Percentiles rank a stretch among this genome's conserved stretches.
Evolutionary conservation across 2,113 vertebrate genomes (phyloP).

Genomic region (Stercorarius parasiticus): DNA sequence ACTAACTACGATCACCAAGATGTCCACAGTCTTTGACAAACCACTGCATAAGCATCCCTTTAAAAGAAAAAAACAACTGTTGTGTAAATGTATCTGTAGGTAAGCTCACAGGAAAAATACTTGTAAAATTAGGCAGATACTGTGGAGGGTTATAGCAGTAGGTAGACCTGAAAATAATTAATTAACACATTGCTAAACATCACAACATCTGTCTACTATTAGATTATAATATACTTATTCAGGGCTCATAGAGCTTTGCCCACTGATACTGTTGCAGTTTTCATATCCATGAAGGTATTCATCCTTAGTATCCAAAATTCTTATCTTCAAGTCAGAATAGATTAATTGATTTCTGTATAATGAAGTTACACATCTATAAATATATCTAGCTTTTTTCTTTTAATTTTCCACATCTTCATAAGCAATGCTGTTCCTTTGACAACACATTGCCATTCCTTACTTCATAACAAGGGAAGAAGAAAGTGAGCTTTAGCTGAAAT

Average conservation of each 20-base stretch:
- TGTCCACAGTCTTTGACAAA: background rate
- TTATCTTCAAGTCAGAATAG: background rate
- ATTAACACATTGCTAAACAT: background rate
- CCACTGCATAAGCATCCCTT: background rate
- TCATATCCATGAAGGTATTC: background rate
- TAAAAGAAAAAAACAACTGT: background rate
- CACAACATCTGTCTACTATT: background rate
- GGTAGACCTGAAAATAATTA: background rate
- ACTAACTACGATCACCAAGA: background rate
- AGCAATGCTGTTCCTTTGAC: background rate
- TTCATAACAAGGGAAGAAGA: background rate
- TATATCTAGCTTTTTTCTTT: background rate
- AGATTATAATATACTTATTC: background rate
- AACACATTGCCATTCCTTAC: background rate
- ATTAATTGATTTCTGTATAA: background rate
- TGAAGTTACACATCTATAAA: background rate
- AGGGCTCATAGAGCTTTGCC: background rate
- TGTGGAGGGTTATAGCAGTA: background rate
- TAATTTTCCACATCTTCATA: background rate
- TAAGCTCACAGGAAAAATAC: background rate
- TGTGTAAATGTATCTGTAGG: background rate
- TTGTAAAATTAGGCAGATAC: background rate
- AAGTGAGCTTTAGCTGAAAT: background rate
- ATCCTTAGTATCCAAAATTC: background rate
- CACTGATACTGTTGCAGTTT: background rate